These are phyloP conservation scores for Sphaeramia orbicularis DNA, from an alignment of 2,797 vertebrate species.

Conservation along the genomic window DNA sequence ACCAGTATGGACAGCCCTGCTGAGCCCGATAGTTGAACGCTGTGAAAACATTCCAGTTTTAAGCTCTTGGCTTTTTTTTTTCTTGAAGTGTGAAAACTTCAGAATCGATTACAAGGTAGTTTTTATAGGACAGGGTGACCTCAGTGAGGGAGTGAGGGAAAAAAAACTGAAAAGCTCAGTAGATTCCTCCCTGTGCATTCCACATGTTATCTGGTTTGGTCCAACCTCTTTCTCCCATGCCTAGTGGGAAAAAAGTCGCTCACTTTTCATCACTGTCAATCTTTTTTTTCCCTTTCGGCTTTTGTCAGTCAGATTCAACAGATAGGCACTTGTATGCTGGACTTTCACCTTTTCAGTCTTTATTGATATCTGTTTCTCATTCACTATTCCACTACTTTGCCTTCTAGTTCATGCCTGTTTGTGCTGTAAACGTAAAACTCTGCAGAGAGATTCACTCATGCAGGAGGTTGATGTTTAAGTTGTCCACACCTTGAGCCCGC, in stretches of 20 bases:
- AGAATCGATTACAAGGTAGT: conserved; percentile 13
- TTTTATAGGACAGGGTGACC: conserved; percentile 35
- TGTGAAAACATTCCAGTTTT: conserved; percentile 22
- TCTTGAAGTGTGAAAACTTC: conserved; percentile 19
- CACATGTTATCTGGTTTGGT: conserved; percentile 50
- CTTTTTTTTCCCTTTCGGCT: neutral
- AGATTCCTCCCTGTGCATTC: conserved; percentile 62
- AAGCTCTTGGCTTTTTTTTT: conserved; percentile 9
- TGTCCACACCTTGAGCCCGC: neutral
- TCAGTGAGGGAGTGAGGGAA: conserved; percentile 2
- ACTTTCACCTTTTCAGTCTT: conserved; percentile 63
- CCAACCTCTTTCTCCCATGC: neutral
- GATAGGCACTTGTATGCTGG: conserved; percentile 49
- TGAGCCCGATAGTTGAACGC: neutral
- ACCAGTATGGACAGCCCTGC: neutral
- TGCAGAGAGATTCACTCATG: neutral
- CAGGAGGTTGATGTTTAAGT: too few species aligned
- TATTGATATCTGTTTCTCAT: conserved; percentile 46
- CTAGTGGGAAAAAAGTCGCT: neutral
- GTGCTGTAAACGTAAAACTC: conserved; percentile 44
- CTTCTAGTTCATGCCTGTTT: conserved; percentile 41
- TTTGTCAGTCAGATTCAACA: conserved; percentile 34
- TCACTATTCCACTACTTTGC: conserved; percentile 37
- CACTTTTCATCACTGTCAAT: conserved; percentile 19
- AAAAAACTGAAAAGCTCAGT: conserved; percentile 7